Evolutionary conservation across 2,797 vertebrate genomes (phyloP).

Genomic region (Sebastes variabilis): DNA sequence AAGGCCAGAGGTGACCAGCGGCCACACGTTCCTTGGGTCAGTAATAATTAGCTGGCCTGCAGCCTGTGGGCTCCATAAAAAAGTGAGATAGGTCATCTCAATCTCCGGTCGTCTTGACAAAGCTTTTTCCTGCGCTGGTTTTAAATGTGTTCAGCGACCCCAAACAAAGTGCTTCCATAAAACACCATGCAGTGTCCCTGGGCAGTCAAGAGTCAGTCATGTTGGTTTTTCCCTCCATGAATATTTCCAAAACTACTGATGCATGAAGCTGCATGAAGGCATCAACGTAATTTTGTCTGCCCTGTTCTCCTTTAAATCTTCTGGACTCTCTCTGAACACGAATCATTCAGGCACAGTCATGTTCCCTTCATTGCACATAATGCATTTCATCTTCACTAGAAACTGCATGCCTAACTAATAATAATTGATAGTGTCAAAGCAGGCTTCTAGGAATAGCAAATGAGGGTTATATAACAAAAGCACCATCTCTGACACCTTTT

Average conservation of each 20-base stretch:
- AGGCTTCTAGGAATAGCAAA: slow-evolving; percentile 50
- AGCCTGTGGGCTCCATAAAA: slow-evolving; percentile 70
- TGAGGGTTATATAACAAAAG: slow-evolving; percentile 56
- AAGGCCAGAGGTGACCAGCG: slow-evolving; percentile 53
- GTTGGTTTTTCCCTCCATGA: slow-evolving; percentile 49
- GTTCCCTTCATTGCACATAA: slow-evolving; percentile 32
- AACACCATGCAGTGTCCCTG: slow-evolving; percentile 72
- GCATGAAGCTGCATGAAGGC: slow-evolving; percentile 24
- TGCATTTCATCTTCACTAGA: slow-evolving; percentile 56
- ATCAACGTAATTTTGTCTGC: slow-evolving; percentile 5
- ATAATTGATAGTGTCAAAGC: slow-evolving; percentile 64
- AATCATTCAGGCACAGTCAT: slow-evolving; percentile 4
- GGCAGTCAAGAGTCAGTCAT: slow-evolving; percentile 49
- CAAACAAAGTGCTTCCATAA: slow-evolving; percentile 74
- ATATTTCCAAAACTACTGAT: slow-evolving; percentile 47
- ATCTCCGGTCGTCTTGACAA: slow-evolving; percentile 59
- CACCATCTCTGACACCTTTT: slow-evolving; percentile 53
- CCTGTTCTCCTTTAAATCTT: slow-evolving; percentile 23
- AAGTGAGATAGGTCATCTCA: slow-evolving; percentile 73
- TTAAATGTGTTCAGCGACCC: slow-evolving; percentile 72
- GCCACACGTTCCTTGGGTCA: slow-evolving; percentile 63
- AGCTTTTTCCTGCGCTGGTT: slow-evolving; percentile 58
- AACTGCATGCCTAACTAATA: slow-evolving; percentile 58
- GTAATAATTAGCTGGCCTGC: slow-evolving; percentile 74
- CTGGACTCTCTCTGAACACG: background rate